Evolutionary conservation across 2,113 vertebrate species (phyloP).

Genomic region (Alectura lathami): DNA sequence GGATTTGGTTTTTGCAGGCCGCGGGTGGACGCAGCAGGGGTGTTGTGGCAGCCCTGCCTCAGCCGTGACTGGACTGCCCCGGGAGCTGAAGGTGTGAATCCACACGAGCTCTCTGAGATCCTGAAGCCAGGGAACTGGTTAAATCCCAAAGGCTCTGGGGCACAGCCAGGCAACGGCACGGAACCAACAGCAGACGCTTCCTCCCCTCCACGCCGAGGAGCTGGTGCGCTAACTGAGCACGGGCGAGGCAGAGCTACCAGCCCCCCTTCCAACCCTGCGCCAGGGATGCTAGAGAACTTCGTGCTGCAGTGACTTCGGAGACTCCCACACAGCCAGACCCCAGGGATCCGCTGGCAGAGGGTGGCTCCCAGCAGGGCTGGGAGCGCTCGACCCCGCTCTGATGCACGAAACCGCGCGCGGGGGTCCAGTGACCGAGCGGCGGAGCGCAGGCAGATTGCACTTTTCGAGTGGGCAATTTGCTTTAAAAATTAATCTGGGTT

Average conservation of each 20-base stretch:
- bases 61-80: no score
- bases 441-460: rapidly evolving
- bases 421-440: background rate
- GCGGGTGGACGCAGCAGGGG: no score
- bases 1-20: background rate
- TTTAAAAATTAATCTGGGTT: background rate
- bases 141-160: background rate
- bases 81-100: background rate
- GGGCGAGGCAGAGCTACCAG: no score
- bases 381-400: background rate
- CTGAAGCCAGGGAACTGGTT: background rate
- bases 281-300: background rate
- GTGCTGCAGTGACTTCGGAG: background rate
- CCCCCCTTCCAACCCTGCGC: no score
- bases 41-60: background rate
- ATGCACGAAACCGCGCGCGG: rapidly evolving
- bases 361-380: background rate
- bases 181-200: background rate
- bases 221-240: background rate
- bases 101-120: background rate
- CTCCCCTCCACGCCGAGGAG: background rate
- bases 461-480: rapidly evolving
- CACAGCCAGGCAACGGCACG: rapidly evolving
- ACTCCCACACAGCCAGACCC: background rate
- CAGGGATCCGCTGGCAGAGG: rapidly evolving